Conservation (phyloP, 2,888 invertebrate species). For the Liopterus haemorrhoidalis region DNA sequence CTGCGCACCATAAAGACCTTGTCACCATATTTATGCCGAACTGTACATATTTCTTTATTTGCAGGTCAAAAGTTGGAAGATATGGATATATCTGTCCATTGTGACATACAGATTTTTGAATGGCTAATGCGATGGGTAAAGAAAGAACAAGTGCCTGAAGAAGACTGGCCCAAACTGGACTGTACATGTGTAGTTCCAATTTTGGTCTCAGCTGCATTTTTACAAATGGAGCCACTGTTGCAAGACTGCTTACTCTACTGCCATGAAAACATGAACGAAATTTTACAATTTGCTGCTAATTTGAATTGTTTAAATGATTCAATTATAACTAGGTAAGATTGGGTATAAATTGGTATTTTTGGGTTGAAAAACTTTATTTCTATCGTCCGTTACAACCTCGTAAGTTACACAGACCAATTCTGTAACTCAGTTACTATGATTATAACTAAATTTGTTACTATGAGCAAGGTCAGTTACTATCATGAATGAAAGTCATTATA, state of each 20-base stretch:
- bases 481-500: too few relatives aligned
- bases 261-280: constrained; percentile 79
- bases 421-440: neutral
- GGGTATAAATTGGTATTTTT: neutral
- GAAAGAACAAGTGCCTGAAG: constrained; percentile 57
- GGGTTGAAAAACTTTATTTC: neutral
- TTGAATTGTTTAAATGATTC: constrained; percentile 82
- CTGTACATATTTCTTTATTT: constrained; percentile 14
- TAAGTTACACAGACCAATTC: neutral
- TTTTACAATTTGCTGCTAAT: constrained; percentile 79
- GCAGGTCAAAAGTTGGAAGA: constrained; percentile 70
- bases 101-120: constrained; percentile 92
- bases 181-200: constrained; percentile 85
- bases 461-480: too few relatives aligned
- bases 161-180: constrained; percentile 67
- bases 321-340: constrained; percentile 52
- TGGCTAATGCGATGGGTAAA: constrained; percentile 98
- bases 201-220: constrained; percentile 87
- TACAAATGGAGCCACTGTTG: constrained; percentile 88
- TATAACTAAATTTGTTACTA: too few relatives aligned
- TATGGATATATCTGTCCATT: constrained; percentile 95
- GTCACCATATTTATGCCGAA: neutral
- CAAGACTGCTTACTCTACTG: constrained; percentile 82
- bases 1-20: too few relatives aligned
- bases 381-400: neutral